phyloP scores from a whole-genome alignment of 2,113 vertebrate genomes.

The Sitta europaea region DNA sequence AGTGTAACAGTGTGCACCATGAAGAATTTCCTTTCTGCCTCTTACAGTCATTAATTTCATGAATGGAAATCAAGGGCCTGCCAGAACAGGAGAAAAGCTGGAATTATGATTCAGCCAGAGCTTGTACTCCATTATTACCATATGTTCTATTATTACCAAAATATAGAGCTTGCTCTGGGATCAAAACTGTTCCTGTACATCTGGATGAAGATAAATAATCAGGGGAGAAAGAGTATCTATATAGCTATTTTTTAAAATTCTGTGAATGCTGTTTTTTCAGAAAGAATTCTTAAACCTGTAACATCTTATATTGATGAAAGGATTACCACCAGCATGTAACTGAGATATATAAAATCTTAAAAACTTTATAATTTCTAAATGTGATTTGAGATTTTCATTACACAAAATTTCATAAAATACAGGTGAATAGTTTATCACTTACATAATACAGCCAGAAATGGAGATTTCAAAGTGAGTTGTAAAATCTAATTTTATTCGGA shows the following conservation, averaged over 20 bases:
- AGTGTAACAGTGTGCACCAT: neutral
- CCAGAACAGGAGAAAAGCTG: conserved; percentile 13
- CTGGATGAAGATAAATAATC: conserved; percentile 37
- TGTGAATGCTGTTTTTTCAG: conserved; percentile 22
- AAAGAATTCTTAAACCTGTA: conserved; percentile 43
- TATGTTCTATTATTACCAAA: neutral
- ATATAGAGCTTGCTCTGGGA: conserved; percentile 12
- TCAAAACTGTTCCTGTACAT: conserved; percentile 39
- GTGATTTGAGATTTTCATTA: neutral
- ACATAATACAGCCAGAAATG: neutral
- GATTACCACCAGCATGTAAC: conserved; percentile 6
- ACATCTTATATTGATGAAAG: conserved; percentile 24
- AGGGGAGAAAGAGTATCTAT: neutral
- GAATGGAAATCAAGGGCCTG: conserved; percentile 2
- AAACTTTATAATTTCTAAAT: conserved; percentile 3
- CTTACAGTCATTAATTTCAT: neutral
- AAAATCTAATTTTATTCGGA: neutral
- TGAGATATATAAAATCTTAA: conserved; percentile 20
- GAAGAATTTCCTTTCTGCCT: neutral
- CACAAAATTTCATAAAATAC: conserved; percentile 14
- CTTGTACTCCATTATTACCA: neutral
- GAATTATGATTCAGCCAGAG: neutral
- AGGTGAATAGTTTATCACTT: neutral
- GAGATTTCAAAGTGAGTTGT: neutral
- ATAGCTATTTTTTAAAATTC: conserved; percentile 9